A percentile compares a stretch with the other conserved stretches of the same genome.
Evolutionary conservation across 2,113 vertebrate genomes (phyloP).

Genomic region (Nicator chloris): DNA sequence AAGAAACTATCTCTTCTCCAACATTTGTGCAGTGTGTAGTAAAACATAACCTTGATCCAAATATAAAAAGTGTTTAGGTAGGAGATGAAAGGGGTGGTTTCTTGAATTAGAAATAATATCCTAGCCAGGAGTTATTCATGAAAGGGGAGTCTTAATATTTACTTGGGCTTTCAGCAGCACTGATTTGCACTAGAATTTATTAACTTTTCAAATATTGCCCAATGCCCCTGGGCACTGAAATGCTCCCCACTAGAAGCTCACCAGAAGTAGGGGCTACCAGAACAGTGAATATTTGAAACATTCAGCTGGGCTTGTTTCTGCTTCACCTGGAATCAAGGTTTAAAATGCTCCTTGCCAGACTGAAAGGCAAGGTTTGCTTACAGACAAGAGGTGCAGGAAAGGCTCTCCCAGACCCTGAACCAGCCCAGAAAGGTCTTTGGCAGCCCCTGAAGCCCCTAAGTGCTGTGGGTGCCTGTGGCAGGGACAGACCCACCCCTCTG

Average conservation of each 20-base stretch:
- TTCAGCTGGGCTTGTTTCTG: not conserved
- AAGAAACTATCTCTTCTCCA: not conserved
- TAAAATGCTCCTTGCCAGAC: not conserved
- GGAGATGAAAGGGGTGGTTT: conserved; percentile 11
- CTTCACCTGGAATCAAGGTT: not conserved
- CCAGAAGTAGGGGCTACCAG: not conserved
- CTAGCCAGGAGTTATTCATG: not conserved
- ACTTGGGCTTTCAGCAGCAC: not conserved
- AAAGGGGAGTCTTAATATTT: conserved; percentile 40
- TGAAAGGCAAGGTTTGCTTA: not conserved
- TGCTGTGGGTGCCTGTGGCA: not conserved
- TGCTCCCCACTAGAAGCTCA: not conserved
- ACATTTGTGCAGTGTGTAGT: not conserved
- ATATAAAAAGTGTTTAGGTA: conserved; percentile 16
- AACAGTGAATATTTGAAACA: not conserved
- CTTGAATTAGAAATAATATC: conserved; percentile 29
- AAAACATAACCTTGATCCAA: conserved; percentile 35
- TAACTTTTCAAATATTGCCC: not conserved
- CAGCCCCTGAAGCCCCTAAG: not conserved
- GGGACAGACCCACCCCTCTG: not conserved
- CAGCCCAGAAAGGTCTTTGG: not conserved
- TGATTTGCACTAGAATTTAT: not conserved
- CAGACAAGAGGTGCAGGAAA: not conserved
- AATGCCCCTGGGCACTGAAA: not conserved
- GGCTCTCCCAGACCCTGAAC: not conserved